These are phyloP conservation scores for Daubentonia madagascariensis DNA, from an alignment of 2,113 vertebrate species.

Conservation along the genomic window DNA sequence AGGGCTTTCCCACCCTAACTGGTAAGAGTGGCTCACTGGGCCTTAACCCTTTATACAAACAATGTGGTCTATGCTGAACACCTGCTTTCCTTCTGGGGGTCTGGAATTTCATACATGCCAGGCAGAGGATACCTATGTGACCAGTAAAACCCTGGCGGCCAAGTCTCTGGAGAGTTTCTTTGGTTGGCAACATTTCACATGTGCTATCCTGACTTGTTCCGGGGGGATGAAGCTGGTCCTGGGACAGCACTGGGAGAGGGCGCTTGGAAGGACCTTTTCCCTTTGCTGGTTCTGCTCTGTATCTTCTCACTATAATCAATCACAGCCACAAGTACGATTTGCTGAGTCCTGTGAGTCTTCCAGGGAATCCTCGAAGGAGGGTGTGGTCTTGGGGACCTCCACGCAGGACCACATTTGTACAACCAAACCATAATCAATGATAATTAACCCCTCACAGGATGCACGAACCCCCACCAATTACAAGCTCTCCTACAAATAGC, in stretches of 20 bases:
- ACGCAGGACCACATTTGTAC: background rate
- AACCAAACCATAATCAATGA: background rate
- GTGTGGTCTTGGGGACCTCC: background rate
- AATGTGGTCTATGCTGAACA: background rate
- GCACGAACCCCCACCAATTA: background rate
- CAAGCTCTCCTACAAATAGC: background rate
- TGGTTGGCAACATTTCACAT: background rate
- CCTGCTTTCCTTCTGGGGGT: background rate
- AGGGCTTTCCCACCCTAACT: background rate
- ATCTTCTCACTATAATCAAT: background rate
- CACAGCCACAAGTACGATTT: fast-evolving
- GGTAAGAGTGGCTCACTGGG: background rate
- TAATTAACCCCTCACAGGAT: background rate
- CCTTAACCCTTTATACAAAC: background rate
- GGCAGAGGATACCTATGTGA: background rate
- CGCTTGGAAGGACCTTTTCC: background rate
- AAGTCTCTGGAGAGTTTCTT: background rate
- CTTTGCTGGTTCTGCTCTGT: too few species aligned
- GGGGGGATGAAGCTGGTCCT: fast-evolving
- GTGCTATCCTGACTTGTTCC: background rate
- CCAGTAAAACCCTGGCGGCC: background rate
- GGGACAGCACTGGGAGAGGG: background rate
- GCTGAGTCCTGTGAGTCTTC: background rate
- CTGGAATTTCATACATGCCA: background rate
- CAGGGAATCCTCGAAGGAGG: background rate